Base-by-base conservation (phyloP, 2,888 invertebrate genomes). In the Thecocarcelia acutangulata region DNA sequence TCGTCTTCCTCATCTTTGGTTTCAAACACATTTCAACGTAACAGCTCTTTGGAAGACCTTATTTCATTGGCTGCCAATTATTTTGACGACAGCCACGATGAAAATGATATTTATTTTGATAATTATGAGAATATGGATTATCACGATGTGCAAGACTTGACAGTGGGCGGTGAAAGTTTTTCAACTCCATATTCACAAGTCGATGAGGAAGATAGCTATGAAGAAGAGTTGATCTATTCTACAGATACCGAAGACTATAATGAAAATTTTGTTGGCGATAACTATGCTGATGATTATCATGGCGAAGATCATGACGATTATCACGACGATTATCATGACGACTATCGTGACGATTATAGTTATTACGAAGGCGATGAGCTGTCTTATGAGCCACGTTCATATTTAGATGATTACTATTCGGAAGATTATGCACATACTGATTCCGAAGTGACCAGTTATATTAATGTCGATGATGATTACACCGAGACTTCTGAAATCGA, bases 51-150 rank as follows among this genome's bases (percentile, higher is more conserved):
- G 42, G 59, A 59, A 59, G n/a, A 59, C 2, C 42, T 59, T 42
- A 44, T 59, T n/a, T 13, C 44, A 15, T n/a, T 59, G 59, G 59
- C 59, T 4, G n/a, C 59, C 12, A 44, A 44, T 59, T 59, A 59
- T 44, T 42, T 44, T 3, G 59, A 59, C 24, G 59, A 59, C 11
- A 6, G 3, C 2, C 21, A 1, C 1, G 59, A 42, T 9, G 59
- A 59, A 9, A 17, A 21, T 21, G 17, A 59, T 4, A 42, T 1
- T 15, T 24, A 4, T 11, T 59, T 58, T 40, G n/a, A 58, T 6
- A 11, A 17, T 37, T 33, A 17, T 58, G 37, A 8, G 21, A 9
- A 33, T 2, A 4, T 40, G 15, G 9, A 21, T 21, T 8, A 9
- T 13, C 3, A 15, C 6, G n/a, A n/a, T 8, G 42, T 1, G 2